Evolutionary conservation across 2,888 invertebrate species (phyloP), one percentile per base, ranked within the genome.

Genomic region (Sphecodes monilicornis): DNA sequence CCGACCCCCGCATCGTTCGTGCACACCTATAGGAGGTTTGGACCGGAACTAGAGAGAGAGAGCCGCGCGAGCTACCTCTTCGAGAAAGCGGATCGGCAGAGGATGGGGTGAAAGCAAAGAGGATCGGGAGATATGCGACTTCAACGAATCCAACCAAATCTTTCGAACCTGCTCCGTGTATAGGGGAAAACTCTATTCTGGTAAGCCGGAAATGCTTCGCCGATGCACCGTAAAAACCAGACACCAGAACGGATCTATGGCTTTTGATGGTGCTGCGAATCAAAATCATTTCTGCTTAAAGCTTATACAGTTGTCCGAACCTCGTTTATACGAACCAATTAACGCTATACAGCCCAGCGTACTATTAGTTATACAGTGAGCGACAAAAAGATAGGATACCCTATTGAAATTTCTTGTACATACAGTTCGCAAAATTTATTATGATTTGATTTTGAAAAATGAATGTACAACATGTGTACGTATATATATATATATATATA

Each of bases 71-170:
- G 43, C 41, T 68, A 39, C 66, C 70, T 43, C 68, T 16, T 16
- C n/a, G 41, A 2, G 18, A 57, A 13, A 29, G 6, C 29, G 26
- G 50, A 57, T 70, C 71, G 41, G 11, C 64, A 29, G 41, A 70
- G 76, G 74, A n/a, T 50, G 60, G 43, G 29, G 50, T 74, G 68
- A 32, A 70, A 50, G 74, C 54, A 74, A 78, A 80, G 76, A 39
- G 64, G 68, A 70, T 70, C 72, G 71, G 29, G n/a, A 77, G 76
- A 76, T 75, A 66, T 70, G 77, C 75, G 71, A 84, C 69, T 78
- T 75, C 54, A 80, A 57, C 68, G 69, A 71, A 72, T 84, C 75
- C 86, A 60, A 82, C 70, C 76, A 85, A 87, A 87, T 86, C 86
- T 84, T 82, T 64, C 60, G 72, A 57, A 60, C 54, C n/a, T 46